Evolutionary conservation across 2,113 vertebrate genomes (phyloP).

Genomic region (Urocynchramus pylzowi): DNA sequence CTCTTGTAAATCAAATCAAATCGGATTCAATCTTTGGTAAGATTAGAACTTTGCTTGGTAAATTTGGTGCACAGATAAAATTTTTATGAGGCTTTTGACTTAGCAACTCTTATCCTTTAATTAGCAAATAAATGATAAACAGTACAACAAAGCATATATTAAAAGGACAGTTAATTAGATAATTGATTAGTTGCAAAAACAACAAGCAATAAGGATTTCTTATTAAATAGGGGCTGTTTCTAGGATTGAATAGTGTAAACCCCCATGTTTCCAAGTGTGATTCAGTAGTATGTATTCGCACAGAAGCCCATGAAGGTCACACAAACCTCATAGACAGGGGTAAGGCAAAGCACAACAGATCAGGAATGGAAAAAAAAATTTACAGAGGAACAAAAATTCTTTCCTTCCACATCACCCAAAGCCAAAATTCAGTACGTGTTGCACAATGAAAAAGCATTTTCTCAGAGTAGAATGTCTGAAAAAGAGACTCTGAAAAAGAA

Average conservation of each 20-base stretch:
- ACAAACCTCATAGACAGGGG: background rate
- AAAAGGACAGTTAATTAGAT: background rate
- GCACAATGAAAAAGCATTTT: background rate
- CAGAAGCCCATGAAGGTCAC: background rate
- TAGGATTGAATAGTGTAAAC: background rate
- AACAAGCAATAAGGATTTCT: background rate
- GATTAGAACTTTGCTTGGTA: background rate
- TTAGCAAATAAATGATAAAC: background rate
- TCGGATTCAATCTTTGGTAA: background rate
- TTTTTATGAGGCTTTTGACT: background rate
- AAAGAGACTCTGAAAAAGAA: background rate
- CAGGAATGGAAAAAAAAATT: background rate
- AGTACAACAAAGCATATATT: background rate
- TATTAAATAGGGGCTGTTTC: background rate
- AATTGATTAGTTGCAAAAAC: background rate
- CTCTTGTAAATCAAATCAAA: background rate
- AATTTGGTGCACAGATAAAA: background rate
- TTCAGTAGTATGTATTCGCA: background rate
- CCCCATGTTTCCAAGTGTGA: background rate
- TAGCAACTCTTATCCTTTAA: background rate
- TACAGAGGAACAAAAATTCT: background rate
- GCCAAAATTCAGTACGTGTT: background rate
- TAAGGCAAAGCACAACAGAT: background rate
- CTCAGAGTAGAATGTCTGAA: background rate
- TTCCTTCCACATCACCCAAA: background rate